Base-by-base conservation (phyloP, 2,888 invertebrate genomes). In the Blastobasis lacticolella region DNA sequence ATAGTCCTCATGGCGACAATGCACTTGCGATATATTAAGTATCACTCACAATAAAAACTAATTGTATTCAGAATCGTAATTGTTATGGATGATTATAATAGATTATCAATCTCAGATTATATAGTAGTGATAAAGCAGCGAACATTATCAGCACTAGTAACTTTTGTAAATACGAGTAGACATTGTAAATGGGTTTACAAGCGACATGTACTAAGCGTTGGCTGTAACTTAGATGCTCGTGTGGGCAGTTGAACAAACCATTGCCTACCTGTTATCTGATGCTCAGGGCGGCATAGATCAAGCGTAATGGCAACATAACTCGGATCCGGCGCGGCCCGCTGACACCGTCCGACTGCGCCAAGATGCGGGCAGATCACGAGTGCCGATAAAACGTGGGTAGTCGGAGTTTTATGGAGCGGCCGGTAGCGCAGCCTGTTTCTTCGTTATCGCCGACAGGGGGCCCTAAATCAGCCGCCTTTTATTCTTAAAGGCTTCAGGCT, bases 401-500 rank as follows among this genome's bases (percentile, higher is more conserved):
- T 78, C 71, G 72, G 65, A 77, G 75, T 79, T 82, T 85, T 82
- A 85, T 82, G 73, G 73, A 73, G 73, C 70, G 74, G 69, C 72
- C 76, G 72, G 75, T 76, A 71, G 76, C 73, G 67, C 66, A 70
- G 75, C 72, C 74, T 75, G 81, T 75, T 78, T 76, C 70, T 76
- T 74, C 78, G 81, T 82, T 86, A 86, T 86, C 86, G 78, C 73
- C 75, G 73, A 68, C 75, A 65, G 67, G 76, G 71, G 73, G 77
- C 77, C 70, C 74, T 83, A 81, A 84, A 85, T 85, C 84, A 84
- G 76, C 59, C 69, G 68, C 72, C 73, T 76, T 80, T 75, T 81
- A 77, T 82, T 78, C 80, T 73, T 74, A 71, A 75, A 77, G 71
- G 71, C 73, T 78, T 77, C 75, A 72, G 66, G 61, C 66, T 68